Base-by-base conservation (phyloP, 2,888 invertebrate genomes). In the Drosophila aldrichi region DNA sequence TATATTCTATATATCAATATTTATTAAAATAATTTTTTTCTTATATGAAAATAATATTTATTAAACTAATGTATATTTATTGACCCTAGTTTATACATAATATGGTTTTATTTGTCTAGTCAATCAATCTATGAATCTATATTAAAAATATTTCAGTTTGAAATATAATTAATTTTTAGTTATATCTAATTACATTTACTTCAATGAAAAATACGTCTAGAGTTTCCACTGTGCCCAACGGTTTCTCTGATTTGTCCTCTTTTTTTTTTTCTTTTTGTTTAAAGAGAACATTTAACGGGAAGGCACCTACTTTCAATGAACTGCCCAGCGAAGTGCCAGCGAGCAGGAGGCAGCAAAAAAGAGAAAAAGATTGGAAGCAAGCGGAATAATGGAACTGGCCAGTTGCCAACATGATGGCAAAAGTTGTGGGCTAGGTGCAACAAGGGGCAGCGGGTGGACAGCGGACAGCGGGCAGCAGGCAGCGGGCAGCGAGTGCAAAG, bases 401-500 rank as follows among this genome's bases (percentile, higher is more conserved):
- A 73, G 62, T 75, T 77, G 76, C 81, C 81, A 81, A 74, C 78
- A 73, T 71, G 70, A 74, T 76, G 77, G 72, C 74, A 82, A 82
- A 81, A 82, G 83, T 81, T 78, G 82, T 74, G 79, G 82, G 82
- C 72, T 82, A 81, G 79, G 80, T 74, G 82, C 75, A 74, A 73
- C 67, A 65, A 7, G 29, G 48, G 52, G 52, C 58, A 46, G 14
- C 40, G n/a, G 29, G 29, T 29, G 29, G 29, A 8, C 52, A 7
- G 46, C 56, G 55, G 65, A 67, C 22, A 22, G 52, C 52, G 40
- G 44, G 44, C 57, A 6, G 22, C 74, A 69, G 70, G 36, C 77
- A 74, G 72, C 74, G 88, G 70, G 36, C 77, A 74, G 72, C 74
- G 88, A 86, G 85, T 87, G 86, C 86, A 87, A 86, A 88, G 90